Evolutionary conservation across 2,113 vertebrate species (phyloP).

Genomic region (Delphinus delphis): DNA sequence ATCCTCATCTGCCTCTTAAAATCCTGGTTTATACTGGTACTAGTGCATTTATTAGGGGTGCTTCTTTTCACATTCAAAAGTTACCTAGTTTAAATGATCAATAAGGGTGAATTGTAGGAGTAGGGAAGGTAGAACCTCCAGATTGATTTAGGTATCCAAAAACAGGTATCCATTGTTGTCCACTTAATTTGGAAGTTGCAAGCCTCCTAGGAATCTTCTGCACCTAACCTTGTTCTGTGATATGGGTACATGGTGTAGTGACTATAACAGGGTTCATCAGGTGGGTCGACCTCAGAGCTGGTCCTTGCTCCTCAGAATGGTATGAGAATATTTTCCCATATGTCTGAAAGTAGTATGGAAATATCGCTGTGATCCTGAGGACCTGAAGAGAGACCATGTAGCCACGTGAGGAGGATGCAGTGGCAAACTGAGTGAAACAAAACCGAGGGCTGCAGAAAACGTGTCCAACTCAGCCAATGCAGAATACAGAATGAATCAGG

Average conservation of each 20-base stretch:
- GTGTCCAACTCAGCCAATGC: background rate
- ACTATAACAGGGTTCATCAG: background rate
- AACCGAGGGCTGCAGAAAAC: too few relatives aligned
- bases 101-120: background rate
- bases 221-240: background rate
- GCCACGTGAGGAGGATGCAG: background rate
- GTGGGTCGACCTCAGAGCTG: background rate
- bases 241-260: fast-evolving
- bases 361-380: background rate
- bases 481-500: background rate
- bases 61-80: background rate
- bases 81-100: background rate
- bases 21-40: background rate
- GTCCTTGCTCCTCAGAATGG: background rate
- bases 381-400: background rate
- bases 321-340: background rate
- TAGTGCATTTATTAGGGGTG: background rate
- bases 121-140: background rate
- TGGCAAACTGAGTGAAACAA: background rate
- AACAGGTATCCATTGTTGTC: background rate
- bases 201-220: background rate
- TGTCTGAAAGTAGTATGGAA: background rate
- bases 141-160: background rate
- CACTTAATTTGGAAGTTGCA: background rate
- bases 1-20: background rate